A percentile compares a stretch with the other conserved stretches of the same genome.
Conservation (phyloP, 2,797 vertebrate genomes). For the Phataginus tetradactyla region DNA sequence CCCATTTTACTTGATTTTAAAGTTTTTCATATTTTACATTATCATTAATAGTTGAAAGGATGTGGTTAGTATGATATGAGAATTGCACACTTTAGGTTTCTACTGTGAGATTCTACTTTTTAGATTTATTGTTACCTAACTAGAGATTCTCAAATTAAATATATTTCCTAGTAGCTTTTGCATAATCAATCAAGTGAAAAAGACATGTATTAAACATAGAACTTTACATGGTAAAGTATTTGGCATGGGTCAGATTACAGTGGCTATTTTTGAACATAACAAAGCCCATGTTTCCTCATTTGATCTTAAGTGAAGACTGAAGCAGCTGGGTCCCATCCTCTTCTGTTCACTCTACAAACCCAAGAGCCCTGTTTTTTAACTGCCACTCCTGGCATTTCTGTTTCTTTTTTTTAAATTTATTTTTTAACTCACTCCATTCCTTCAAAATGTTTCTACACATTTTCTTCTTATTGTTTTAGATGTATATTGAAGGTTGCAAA, state of each 20-base stretch:
- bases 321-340: slow-evolving; percentile 38
- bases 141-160: not conserved
- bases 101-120: slow-evolving; percentile 3
- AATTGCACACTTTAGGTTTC: not conserved
- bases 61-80: not conserved
- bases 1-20: not conserved
- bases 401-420: not conserved
- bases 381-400: not conserved
- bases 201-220: slow-evolving; percentile 53
- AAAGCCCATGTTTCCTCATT: slow-evolving; percentile 39
- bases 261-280: slow-evolving; percentile 61
- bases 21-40: not conserved
- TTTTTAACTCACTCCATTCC: not conserved
- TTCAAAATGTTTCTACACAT: not conserved
- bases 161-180: slow-evolving; percentile 33
- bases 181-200: slow-evolving; percentile 35
- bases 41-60: not conserved
- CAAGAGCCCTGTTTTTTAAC: not conserved
- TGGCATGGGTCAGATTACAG: slow-evolving; percentile 35
- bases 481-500: not conserved
- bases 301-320: slow-evolving; percentile 13
- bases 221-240: slow-evolving; percentile 25
- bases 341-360: not conserved
- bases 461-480: slow-evolving; percentile 17
- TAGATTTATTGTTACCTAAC: slow-evolving; percentile 17